Percentiles rank a stretch among this genome's conserved stretches.
Evolutionary conservation across 2,797 vertebrate species (phyloP).

Genomic region (Lemur catta): DNA sequence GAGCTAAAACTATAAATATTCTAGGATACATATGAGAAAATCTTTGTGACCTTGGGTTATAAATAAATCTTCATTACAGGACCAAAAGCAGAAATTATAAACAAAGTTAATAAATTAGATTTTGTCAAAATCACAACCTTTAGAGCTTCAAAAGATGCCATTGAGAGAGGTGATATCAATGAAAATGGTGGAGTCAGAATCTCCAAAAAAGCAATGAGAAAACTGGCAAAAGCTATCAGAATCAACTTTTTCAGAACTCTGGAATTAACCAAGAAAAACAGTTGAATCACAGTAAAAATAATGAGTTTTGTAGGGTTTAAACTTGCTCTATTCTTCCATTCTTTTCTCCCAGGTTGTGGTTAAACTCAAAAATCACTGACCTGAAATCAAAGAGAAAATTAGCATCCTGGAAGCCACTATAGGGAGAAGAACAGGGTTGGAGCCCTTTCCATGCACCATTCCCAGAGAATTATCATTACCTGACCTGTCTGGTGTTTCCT

Average conservation of each 20-base stretch:
- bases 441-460: neutral
- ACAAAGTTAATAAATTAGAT: neutral
- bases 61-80: constrained; percentile 14
- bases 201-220: constrained; percentile 17
- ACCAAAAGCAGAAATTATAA: constrained; percentile 14
- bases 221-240: neutral
- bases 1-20: constrained; percentile 25
- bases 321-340: neutral
- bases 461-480: neutral
- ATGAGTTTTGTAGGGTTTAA: constrained; percentile 5
- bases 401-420: neutral
- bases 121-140: no score
- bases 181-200: neutral
- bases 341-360: neutral
- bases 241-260: neutral
- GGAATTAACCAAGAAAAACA: constrained; percentile 29
- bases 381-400: neutral
- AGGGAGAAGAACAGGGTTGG: neutral
- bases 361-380: constrained; percentile 23
- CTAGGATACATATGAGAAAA: constrained; percentile 39
- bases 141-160: neutral
- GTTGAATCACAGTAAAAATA: constrained; percentile 33
- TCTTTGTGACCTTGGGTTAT: neutral
- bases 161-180: neutral
- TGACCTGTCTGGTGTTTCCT: neutral